Percentiles rank a stretch among this genome's conserved stretches.
phyloP scores from a whole-genome alignment of 2,113 vertebrate species.

The Melanocharis versteri region DNA sequence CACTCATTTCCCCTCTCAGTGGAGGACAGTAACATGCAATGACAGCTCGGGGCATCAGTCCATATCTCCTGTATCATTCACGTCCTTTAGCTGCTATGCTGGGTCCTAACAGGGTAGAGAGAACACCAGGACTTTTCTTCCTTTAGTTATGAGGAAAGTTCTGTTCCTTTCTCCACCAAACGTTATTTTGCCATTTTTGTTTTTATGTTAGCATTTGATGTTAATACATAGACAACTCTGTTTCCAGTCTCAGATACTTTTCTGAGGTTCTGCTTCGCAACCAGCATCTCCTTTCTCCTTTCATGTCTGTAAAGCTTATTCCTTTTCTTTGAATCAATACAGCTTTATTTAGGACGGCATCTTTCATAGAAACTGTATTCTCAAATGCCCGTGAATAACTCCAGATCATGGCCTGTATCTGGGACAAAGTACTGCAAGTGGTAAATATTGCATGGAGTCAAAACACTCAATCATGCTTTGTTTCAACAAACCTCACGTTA shows the following conservation, averaged over 20 bases:
- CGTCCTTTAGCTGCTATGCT: not conserved
- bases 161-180: not conserved
- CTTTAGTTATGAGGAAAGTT: not conserved
- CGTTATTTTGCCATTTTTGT: not conserved
- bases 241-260: not conserved
- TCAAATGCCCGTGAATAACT: not conserved
- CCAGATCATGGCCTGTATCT: not conserved
- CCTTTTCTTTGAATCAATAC: not conserved
- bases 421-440: not conserved
- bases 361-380: not conserved
- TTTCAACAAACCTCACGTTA: slow-evolving; percentile 15
- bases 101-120: not conserved
- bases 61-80: not conserved
- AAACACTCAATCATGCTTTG: not conserved
- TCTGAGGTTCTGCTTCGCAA: not conserved
- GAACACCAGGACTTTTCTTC: not conserved
- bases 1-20: not conserved
- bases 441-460: not conserved
- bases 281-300: not conserved
- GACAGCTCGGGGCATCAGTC: not conserved
- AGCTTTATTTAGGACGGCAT: not conserved
- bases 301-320: not conserved
- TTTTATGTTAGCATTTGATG: not conserved
- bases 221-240: not conserved
- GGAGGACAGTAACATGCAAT: not conserved